These are phyloP conservation scores for Scotopteryx bipunctaria DNA, from an alignment of 2,888 invertebrate genomes.

Conservation along the genomic window DNA sequence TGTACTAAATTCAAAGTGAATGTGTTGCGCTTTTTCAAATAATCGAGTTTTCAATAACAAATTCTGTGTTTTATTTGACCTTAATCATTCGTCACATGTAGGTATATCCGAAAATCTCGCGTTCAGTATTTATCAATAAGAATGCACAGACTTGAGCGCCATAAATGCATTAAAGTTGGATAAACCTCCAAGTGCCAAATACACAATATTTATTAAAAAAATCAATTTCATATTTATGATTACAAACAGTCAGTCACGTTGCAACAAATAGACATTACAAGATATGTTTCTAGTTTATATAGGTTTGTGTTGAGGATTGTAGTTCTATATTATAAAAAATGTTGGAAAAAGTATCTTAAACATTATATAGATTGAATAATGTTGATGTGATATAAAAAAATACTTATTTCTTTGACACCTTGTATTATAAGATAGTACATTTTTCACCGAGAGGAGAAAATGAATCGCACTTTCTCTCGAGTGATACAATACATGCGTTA, in stretches of 20 bases:
- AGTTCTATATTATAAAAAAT: conserved; percentile 5
- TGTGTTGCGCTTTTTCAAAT: conserved; percentile 78
- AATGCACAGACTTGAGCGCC: no score
- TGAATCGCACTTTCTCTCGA: no score
- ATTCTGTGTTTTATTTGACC: conserved; percentile 62
- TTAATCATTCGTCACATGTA: no score
- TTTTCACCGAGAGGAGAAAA: no score
- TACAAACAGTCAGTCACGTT: conserved; percentile 37
- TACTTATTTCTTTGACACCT: background rate
- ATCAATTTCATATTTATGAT: background rate
- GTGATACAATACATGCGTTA: no score
- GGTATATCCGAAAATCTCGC: no score
- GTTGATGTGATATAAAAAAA: no score
- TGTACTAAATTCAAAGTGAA: conserved; percentile 49
- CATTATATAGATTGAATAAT: no score
- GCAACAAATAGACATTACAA: conserved; percentile 23
- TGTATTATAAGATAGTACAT: background rate
- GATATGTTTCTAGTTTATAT: conserved; percentile 7
- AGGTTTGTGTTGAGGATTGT: conserved; percentile 10
- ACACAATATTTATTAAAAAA: background rate
- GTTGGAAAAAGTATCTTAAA: conserved; percentile 8
- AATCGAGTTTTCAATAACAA: conserved; percentile 78
- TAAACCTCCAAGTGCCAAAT: no score
- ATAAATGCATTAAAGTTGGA: no score
- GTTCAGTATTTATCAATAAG: no score